These are phyloP conservation scores for Atractosteus spatula DNA, from an alignment of 2,113 vertebrate genomes.

Conservation along the genomic window DNA sequence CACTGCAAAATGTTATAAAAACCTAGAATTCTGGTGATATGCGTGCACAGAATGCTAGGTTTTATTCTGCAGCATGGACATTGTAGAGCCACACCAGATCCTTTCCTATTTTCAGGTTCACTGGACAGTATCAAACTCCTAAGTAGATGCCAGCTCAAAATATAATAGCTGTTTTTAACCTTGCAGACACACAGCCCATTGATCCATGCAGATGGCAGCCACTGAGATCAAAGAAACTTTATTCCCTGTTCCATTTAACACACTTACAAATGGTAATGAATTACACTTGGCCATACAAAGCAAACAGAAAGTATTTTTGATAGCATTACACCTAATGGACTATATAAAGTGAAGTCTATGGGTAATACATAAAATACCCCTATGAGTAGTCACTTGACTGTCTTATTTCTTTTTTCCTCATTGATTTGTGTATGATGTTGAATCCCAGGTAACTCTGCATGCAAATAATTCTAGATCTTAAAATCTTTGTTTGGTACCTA, in stretches of 20 bases:
- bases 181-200: background rate
- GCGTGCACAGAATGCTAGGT: too few relatives aligned
- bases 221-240: background rate
- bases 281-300: background rate
- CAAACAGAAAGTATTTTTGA: background rate
- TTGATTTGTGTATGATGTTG: too few relatives aligned
- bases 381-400: too few relatives aligned
- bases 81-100: conserved; percentile 30
- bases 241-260: background rate
- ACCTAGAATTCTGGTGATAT: background rate
- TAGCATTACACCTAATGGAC: too few relatives aligned
- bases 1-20: background rate
- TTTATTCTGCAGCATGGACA: background rate
- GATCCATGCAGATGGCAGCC: background rate
- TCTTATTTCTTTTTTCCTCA: too few relatives aligned
- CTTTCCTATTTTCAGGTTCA: conserved; percentile 62
- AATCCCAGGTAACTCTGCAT: too few relatives aligned
- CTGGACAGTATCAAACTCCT: conserved; percentile 30
- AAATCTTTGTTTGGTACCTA: too few relatives aligned
- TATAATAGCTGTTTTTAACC: conserved; percentile 11
- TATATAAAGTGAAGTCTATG: too few relatives aligned
- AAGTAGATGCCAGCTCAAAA: conserved; percentile 3
- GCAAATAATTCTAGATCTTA: too few relatives aligned
- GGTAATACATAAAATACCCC: too few relatives aligned
- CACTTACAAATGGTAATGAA: background rate